These are phyloP conservation scores for Harpagifer antarcticus DNA, from an alignment of 2,797 vertebrate genomes.

Conservation along the genomic window DNA sequence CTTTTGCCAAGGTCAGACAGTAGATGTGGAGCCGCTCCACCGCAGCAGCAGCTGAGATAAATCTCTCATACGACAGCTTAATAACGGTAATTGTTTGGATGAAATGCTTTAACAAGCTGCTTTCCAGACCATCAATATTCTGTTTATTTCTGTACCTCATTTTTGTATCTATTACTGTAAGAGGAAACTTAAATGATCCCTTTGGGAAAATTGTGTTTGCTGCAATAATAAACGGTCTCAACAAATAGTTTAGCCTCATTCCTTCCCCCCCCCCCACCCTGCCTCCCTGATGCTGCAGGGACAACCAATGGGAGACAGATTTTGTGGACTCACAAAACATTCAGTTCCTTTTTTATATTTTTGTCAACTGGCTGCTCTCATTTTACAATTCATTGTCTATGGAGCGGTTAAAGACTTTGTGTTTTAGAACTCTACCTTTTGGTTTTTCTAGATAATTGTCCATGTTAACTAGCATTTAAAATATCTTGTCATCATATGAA, in stretches of 20 bases:
- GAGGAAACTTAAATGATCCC: slow-evolving; percentile 29
- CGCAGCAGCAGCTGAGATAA: slow-evolving; percentile 12
- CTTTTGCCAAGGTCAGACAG: slow-evolving; percentile 17
- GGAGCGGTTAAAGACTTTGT: too few species aligned
- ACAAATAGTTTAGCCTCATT: slow-evolving; percentile 11
- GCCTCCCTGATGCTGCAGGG: not conserved
- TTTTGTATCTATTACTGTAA: slow-evolving; percentile 7
- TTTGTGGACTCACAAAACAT: too few species aligned
- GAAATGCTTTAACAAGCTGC: slow-evolving; percentile 1
- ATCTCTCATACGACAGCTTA: not conserved
- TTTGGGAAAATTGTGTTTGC: slow-evolving; percentile 29
- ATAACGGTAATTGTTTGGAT: slow-evolving; percentile 15
- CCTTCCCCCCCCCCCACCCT: too few species aligned
- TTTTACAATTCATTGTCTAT: too few species aligned
- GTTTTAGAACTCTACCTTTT: too few species aligned
- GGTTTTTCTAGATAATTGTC: too few species aligned
- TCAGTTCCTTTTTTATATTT: too few species aligned
- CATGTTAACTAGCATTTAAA: too few species aligned
- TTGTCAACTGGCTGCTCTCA: too few species aligned
- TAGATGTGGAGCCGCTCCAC: slow-evolving; percentile 6
- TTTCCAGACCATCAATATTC: slow-evolving; percentile 20
- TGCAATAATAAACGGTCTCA: slow-evolving; percentile 39
- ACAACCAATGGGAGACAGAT: too few species aligned
- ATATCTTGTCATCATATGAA: too few species aligned
- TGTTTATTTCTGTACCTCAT: slow-evolving; percentile 19